Conservation (phyloP, 2,113 vertebrate genomes). For the Ginglymostoma cirratum region DNA sequence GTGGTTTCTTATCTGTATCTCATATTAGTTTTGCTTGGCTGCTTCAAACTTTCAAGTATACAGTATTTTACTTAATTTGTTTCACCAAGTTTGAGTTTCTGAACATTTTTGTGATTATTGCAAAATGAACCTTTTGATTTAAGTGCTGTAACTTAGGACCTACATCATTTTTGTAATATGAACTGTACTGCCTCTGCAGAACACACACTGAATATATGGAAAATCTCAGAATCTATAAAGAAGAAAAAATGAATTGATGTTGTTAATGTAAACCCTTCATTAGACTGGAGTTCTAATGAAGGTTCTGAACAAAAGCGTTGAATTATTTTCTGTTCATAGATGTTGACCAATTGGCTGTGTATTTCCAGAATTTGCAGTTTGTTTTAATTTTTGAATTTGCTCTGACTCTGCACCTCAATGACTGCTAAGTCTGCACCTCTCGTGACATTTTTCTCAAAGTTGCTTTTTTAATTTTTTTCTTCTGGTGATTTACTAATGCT, state of each 20-base stretch:
- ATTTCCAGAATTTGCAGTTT: not conserved
- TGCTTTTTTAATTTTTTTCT: not conserved
- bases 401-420: no score
- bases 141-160: slow-evolving; percentile 2
- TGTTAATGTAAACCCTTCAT: not conserved
- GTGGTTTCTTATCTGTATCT: slow-evolving; percentile 10
- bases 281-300: not conserved
- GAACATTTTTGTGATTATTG: slow-evolving; percentile 7
- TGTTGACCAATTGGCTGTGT: slow-evolving; percentile 19
- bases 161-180: not conserved
- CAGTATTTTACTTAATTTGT: not conserved
- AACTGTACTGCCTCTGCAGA: slow-evolving; percentile 14
- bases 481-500: not conserved
- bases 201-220: not conserved
- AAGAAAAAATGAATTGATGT: slow-evolving; percentile 13
- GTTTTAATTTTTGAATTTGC: not conserved
- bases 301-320: not conserved
- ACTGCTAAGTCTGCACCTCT: not conserved
- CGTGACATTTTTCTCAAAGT: not conserved
- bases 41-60: not conserved
- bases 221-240: not conserved
- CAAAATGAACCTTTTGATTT: not conserved
- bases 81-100: not conserved
- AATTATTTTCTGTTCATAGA: not conserved
- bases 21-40: slow-evolving; percentile 11